These are phyloP conservation scores for Polypterus bichir DNA, from an alignment of 2,113 vertebrate species.

Conservation along the genomic window DNA sequence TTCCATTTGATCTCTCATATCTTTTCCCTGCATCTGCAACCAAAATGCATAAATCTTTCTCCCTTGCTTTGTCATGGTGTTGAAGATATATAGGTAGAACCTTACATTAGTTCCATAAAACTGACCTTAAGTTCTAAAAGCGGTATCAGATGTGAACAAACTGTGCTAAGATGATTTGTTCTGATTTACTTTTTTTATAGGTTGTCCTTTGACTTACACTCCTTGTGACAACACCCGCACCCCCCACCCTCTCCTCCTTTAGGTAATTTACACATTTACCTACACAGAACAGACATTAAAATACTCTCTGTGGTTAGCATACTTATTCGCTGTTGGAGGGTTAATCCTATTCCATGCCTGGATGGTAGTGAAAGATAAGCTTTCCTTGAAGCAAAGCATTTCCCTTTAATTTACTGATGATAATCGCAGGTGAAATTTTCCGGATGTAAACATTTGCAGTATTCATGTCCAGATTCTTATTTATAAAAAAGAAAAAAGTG, in stretches of 20 bases:
- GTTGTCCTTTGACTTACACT: slow-evolving; percentile 7
- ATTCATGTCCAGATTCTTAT: slow-evolving; percentile 2
- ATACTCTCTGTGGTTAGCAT: not conserved
- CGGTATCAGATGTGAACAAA: slow-evolving; percentile 70
- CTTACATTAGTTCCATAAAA: slow-evolving; percentile 68
- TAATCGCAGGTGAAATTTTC: slow-evolving; percentile 5
- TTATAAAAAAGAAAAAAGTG: slow-evolving; percentile 2
- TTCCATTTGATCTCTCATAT: slow-evolving; percentile 82
- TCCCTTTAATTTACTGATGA: slow-evolving; percentile 6
- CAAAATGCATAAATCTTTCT: slow-evolving; percentile 80
- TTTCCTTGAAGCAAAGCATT: slow-evolving; percentile 4
- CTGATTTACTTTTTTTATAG: slow-evolving; percentile 56
- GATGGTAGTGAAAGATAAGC: slow-evolving; percentile 7
- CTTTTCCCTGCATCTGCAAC: slow-evolving; percentile 75
- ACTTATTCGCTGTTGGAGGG: slow-evolving; percentile 2
- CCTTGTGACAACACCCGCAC: not conserved
- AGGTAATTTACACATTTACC: slow-evolving; percentile 4
- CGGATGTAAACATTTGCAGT: slow-evolving; percentile 1
- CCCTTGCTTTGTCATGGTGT: slow-evolving; percentile 60
- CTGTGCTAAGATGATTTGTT: slow-evolving; percentile 66
- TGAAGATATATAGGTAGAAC: slow-evolving; percentile 68
- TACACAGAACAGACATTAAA: not conserved
- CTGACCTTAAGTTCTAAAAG: slow-evolving; percentile 77
- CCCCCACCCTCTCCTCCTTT: not conserved
- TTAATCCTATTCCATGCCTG: slow-evolving; percentile 10